Evolutionary conservation across 2,888 invertebrate genomes (phyloP).

Genomic region (Eurytoma adleriae): DNA sequence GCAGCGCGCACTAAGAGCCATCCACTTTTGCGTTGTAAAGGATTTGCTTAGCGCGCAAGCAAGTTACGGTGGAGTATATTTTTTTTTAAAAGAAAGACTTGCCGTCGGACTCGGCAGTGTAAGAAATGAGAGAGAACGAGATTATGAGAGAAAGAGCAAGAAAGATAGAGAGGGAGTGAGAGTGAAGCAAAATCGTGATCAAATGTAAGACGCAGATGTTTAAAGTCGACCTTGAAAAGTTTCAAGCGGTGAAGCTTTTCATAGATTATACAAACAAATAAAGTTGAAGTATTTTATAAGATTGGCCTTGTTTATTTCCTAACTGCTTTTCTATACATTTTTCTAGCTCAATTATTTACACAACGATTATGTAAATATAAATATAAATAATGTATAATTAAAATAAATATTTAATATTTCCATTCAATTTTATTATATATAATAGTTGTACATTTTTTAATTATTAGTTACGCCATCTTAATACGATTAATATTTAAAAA

Average conservation of each 20-base stretch:
- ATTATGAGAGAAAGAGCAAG: not conserved
- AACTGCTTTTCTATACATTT: not conserved
- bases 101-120: slow-evolving; percentile 26
- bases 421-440: no score
- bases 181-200: slow-evolving; percentile 48
- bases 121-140: not conserved
- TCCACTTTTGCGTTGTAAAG: slow-evolving; percentile 22
- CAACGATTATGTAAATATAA: not conserved
- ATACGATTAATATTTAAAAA: no score
- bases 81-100: slow-evolving; percentile 34
- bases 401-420: no score
- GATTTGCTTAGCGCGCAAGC: slow-evolving; percentile 32
- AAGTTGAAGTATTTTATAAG: slow-evolving; percentile 71
- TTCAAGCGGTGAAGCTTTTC: slow-evolving; percentile 45
- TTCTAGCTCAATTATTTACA: not conserved
- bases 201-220: slow-evolving; percentile 50
- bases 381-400: no score
- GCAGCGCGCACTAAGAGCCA: slow-evolving; percentile 17
- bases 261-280: slow-evolving; percentile 65
- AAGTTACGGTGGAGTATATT: slow-evolving; percentile 41
- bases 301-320: slow-evolving; percentile 6
- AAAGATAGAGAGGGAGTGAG: not conserved
- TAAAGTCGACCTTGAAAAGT: slow-evolving; percentile 50
- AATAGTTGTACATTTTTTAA: no score
- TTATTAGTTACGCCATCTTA: no score